These are phyloP conservation scores for Aplodontia rufa DNA, from an alignment of 2,113 vertebrate genomes.

Conservation along the genomic window DNA sequence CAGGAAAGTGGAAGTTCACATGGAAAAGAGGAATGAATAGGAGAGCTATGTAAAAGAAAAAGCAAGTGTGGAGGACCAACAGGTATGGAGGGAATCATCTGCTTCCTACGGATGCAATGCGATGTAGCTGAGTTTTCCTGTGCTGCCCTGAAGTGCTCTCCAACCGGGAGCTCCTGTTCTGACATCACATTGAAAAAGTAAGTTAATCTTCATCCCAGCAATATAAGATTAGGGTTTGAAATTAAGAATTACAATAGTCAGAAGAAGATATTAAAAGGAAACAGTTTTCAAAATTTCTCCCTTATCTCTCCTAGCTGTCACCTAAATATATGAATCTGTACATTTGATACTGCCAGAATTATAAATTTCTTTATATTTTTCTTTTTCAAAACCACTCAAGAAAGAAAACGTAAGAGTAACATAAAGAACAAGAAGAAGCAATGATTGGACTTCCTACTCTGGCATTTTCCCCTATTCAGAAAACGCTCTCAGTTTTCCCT, in stretches of 20 bases:
- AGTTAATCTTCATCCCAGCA: constrained; percentile 3
- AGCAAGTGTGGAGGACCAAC: neutral
- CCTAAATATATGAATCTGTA: neutral
- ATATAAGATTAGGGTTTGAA: neutral
- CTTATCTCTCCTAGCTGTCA: neutral
- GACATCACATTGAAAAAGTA: neutral
- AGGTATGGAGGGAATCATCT: neutral
- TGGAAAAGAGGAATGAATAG: neutral
- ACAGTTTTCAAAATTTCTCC: neutral
- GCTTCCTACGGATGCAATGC: neutral
- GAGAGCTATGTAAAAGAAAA: neutral
- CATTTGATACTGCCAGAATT: neutral
- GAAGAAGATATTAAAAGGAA: neutral
- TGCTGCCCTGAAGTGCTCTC: neutral
- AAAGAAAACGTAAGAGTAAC: neutral
- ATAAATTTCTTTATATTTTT: constrained; percentile 35
- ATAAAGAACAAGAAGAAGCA: neutral
- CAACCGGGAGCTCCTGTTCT: neutral
- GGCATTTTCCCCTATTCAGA: neutral
- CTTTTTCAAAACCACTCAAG: neutral
- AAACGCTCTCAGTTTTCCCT: neutral
- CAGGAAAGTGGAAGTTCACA: neutral
- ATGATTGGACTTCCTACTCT: neutral
- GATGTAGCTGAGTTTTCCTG: neutral
- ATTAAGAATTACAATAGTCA: neutral